Percentiles rank a stretch among this genome's conserved stretches.
phyloP scores from a whole-genome alignment of 1,140 invertebrate genomes.

The Drosophila pseudoobscura region DNA sequence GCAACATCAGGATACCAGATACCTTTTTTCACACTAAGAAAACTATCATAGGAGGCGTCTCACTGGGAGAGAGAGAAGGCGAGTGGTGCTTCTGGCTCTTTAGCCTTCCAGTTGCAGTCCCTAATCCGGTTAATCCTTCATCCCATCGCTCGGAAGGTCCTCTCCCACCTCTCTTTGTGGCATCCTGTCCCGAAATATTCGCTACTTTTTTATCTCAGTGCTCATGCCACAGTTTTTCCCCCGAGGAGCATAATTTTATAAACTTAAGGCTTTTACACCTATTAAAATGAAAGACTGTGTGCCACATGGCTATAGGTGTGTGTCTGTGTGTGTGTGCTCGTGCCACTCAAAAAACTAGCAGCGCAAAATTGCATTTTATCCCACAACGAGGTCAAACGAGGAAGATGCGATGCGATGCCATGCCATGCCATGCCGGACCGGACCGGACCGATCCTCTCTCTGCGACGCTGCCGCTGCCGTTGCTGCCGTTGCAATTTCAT shows the following conservation, averaged over 20 bases:
- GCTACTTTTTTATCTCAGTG: slow-evolving; percentile 10
- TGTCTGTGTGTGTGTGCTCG: slow-evolving; percentile 26
- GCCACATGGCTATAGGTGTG: slow-evolving; percentile 4
- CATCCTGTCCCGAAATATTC: neutral
- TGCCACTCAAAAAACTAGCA: slow-evolving; percentile 68
- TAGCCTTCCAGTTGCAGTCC: no score
- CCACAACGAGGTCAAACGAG: slow-evolving; percentile 39
- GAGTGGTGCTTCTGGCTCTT: no score
- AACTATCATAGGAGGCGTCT: no score
- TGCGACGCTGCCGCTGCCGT: slow-evolving; percentile 2
- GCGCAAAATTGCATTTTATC: slow-evolving; percentile 69
- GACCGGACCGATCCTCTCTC: neutral
- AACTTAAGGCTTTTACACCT: slow-evolving; percentile 69
- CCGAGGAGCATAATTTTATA: slow-evolving; percentile 66
- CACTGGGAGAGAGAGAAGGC: no score
- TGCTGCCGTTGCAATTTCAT: slow-evolving; percentile 54
- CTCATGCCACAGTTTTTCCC: slow-evolving; percentile 13
- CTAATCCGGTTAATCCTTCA: no score
- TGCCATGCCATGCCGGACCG: neutral
- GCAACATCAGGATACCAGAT: no score
- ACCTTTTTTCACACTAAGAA: no score
- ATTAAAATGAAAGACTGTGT: slow-evolving; percentile 48
- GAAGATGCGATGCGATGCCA: slow-evolving; percentile 9
- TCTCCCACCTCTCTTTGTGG: neutral
- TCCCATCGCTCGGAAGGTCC: neutral